Evolutionary conservation across 2,113 vertebrate genomes (phyloP).

Genomic region (Campylorhamphus procurvoides): DNA sequence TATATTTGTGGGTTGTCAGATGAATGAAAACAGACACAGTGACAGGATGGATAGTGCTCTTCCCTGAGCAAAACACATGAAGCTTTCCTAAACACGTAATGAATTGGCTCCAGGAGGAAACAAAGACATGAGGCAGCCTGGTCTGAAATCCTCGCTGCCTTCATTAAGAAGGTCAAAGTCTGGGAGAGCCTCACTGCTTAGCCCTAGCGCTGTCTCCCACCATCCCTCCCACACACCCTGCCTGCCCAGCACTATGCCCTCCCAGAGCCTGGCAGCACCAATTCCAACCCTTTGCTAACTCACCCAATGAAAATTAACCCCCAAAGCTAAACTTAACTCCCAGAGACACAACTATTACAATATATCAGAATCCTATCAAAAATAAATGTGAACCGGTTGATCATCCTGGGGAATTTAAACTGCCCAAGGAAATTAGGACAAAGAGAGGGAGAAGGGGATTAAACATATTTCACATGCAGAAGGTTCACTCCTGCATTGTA

Average conservation of each 20-base stretch:
- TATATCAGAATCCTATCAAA: neutral
- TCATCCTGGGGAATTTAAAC: neutral
- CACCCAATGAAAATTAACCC: neutral
- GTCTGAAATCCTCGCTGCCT: neutral
- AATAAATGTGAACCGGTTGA: neutral
- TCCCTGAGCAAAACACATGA: neutral
- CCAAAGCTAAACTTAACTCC: neutral
- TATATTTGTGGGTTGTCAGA: neutral
- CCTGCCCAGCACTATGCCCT: rapidly evolving
- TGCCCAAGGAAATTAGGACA: neutral
- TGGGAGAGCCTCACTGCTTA: neutral
- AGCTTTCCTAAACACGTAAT: neutral
- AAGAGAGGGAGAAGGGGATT: neutral
- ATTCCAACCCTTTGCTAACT: neutral
- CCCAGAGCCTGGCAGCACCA: rapidly evolving
- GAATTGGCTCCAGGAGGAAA: neutral
- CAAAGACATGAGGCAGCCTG: neutral
- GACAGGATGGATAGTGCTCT: neutral
- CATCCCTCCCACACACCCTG: neutral
- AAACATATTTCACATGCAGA: neutral
- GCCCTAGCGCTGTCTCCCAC: neutral
- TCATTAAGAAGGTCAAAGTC: neutral
- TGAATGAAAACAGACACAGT: neutral
- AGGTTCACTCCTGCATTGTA: neutral
- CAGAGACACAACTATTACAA: neutral